phyloP scores from a whole-genome alignment of 2,797 vertebrate species.

The Sebastes elongatus region DNA sequence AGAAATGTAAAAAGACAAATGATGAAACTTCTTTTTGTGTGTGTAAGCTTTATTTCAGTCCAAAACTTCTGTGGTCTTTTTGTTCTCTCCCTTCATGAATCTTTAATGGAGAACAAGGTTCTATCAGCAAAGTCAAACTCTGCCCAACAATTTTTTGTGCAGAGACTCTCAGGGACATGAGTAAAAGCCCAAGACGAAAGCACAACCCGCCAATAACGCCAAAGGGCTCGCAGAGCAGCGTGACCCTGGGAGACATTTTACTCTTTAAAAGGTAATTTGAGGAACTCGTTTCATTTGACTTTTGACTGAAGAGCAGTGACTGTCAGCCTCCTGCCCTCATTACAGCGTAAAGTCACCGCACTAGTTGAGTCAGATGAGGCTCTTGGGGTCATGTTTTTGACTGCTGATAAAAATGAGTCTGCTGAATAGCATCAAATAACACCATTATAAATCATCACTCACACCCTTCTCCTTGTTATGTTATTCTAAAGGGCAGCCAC shows the following conservation, averaged over 20 bases:
- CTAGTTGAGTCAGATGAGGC: neutral
- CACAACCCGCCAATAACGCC: constrained; percentile 32
- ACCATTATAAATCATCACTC: constrained; percentile 3
- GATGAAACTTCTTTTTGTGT: constrained; percentile 38
- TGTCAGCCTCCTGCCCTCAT: constrained; percentile 16
- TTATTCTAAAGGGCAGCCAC: constrained; percentile 13
- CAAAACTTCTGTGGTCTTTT: constrained; percentile 44
- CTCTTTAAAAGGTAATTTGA: constrained; percentile 30
- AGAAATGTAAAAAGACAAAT: constrained; percentile 8
- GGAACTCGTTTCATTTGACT: constrained; percentile 31
- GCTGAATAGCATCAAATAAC: constrained; percentile 22
- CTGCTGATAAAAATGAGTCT: neutral
- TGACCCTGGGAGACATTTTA: constrained; percentile 6
- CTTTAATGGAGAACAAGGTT: constrained; percentile 57
- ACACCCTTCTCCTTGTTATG: constrained; percentile 1
- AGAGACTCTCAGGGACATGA: constrained; percentile 29
- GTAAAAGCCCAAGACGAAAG: constrained; percentile 29
- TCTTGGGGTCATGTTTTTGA: constrained; percentile 15
- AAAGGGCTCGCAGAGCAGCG: constrained; percentile 18
- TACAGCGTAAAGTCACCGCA: constrained; percentile 6
- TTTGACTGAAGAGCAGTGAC: constrained; percentile 23
- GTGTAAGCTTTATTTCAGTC: constrained; percentile 9
- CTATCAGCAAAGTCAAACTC: constrained; percentile 60
- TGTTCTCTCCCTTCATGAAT: constrained; percentile 62
- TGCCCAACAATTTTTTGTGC: constrained; percentile 37